phyloP scores from a whole-genome alignment of 2,888 invertebrate species.

The Euproctis similis region DNA sequence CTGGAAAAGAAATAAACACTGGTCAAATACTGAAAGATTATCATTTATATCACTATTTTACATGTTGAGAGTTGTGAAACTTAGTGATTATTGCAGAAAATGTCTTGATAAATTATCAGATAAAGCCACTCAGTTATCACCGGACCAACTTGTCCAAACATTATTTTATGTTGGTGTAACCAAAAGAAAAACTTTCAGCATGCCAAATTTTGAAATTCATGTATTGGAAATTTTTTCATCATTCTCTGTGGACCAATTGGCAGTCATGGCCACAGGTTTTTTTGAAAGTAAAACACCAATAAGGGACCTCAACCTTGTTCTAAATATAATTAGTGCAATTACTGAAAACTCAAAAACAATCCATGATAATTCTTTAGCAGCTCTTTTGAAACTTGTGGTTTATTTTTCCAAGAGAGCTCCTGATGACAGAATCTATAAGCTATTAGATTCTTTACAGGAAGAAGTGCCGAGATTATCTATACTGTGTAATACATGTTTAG shows the following conservation, averaged over 20 bases:
- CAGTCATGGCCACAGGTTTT: slow-evolving; percentile 83
- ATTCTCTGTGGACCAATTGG: slow-evolving; percentile 80
- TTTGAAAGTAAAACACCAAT: slow-evolving; percentile 84
- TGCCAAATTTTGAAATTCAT: slow-evolving; percentile 80
- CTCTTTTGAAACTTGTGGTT: slow-evolving; percentile 79
- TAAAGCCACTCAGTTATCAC: slow-evolving; percentile 75
- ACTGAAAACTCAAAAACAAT: slow-evolving; percentile 67
- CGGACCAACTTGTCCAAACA: slow-evolving; percentile 79
- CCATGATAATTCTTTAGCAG: slow-evolving; percentile 79
- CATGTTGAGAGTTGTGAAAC: slow-evolving; percentile 68
- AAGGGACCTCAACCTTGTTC: slow-evolving; percentile 61
- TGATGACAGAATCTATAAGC: slow-evolving; percentile 58
- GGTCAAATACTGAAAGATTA: slow-evolving; percentile 74
- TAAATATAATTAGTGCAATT: slow-evolving; percentile 68
- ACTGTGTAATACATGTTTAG: slow-evolving; percentile 79
- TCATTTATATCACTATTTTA: slow-evolving; percentile 79
- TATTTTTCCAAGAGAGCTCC: slow-evolving; percentile 67
- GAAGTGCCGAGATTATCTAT: slow-evolving; percentile 77
- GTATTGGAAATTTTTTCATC: slow-evolving; percentile 67
- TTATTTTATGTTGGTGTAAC: slow-evolving; percentile 80
- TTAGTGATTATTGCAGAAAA: slow-evolving; percentile 73
- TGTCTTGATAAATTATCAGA: slow-evolving; percentile 71
- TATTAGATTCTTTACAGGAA: slow-evolving; percentile 71
- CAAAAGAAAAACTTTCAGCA: slow-evolving; percentile 72
- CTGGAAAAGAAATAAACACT: slow-evolving; percentile 51